Percentiles rank a stretch among this genome's conserved stretches.
Evolutionary conservation across 2,888 invertebrate species (phyloP).

Genomic region (Onthophagus sagittarius): DNA sequence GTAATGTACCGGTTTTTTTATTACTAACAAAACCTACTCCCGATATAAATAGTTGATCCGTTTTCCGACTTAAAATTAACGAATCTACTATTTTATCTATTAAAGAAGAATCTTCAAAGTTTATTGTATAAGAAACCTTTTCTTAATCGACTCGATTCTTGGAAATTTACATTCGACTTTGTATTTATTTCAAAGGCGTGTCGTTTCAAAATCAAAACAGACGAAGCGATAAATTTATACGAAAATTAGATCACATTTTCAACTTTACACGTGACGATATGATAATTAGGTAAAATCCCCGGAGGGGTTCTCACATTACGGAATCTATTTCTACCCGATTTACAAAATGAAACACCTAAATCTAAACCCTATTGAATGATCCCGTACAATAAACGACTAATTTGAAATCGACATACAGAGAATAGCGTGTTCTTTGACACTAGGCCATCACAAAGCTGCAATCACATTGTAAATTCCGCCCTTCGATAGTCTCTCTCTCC

Average conservation of each 20-base stretch:
- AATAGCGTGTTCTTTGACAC: constrained; percentile 41
- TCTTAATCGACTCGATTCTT: no score
- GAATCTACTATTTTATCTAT: not conserved
- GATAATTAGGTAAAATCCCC: constrained; percentile 30
- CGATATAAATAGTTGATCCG: no score
- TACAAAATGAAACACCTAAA: constrained; percentile 25
- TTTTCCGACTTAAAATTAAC: not conserved
- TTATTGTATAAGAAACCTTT: no score
- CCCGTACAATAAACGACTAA: constrained; percentile 43
- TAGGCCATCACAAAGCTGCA: constrained; percentile 42
- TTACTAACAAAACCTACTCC: no score
- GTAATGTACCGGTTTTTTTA: not conserved
- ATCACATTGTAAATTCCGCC: constrained; percentile 50
- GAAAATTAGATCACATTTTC: constrained; percentile 33
- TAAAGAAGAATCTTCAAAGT: not conserved
- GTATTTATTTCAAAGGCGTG: not conserved
- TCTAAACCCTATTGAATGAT: constrained; percentile 7
- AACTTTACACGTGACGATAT: constrained; percentile 31
- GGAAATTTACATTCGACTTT: not conserved
- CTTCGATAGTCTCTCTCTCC: constrained; percentile 25
- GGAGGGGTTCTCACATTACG: not conserved
- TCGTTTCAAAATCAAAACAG: not conserved
- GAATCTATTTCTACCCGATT: constrained; percentile 5
- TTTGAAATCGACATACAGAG: constrained; percentile 44
- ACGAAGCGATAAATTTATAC: constrained; percentile 22